Percentiles rank a stretch among this genome's conserved stretches.
Conservation (phyloP, 2,888 invertebrate genomes). For the Nomada ruficornis region DNA sequence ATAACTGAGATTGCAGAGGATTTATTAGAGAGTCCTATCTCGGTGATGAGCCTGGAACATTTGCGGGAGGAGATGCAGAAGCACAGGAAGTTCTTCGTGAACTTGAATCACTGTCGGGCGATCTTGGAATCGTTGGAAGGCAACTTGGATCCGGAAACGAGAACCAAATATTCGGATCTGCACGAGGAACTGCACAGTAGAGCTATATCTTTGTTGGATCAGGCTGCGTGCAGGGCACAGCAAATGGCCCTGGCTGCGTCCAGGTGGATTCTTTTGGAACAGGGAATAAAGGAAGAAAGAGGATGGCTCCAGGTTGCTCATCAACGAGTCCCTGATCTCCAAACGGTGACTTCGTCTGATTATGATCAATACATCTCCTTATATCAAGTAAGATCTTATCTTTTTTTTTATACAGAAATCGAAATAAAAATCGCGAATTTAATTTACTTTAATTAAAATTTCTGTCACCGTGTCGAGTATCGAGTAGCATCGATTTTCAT, state of each 20-base stretch:
- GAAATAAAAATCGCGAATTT: not conserved
- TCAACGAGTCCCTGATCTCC: conserved; percentile 92
- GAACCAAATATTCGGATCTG: conserved; percentile 89
- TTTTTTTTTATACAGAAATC: not conserved
- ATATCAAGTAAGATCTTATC: conserved; percentile 86
- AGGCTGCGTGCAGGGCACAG: conserved; percentile 92
- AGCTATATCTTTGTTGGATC: conserved; percentile 91
- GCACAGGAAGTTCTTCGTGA: conserved; percentile 95
- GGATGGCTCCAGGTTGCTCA: conserved; percentile 94
- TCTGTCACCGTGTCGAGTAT: conserved; percentile 3
- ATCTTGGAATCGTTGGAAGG: conserved; percentile 94
- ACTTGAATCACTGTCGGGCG: conserved; percentile 93
- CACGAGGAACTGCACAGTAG: conserved; percentile 92
- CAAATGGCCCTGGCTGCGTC: conserved; percentile 94
- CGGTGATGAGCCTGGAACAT: conserved; percentile 90
- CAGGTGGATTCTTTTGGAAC: conserved; percentile 92
- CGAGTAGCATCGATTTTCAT: conserved; percentile 1
- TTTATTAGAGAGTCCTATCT: conserved; percentile 91
- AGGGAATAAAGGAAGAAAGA: conserved; percentile 92
- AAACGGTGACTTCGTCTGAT: conserved; percentile 92
- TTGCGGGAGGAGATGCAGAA: conserved; percentile 96
- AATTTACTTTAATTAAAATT: not conserved
- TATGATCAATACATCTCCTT: conserved; percentile 94
- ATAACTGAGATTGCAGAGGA: conserved; percentile 94
- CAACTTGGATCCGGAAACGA: conserved; percentile 92